Percentiles rank a stretch among this genome's conserved stretches.
Evolutionary conservation across 2,113 vertebrate genomes (phyloP).

Genomic region (Gila orcuttii): DNA sequence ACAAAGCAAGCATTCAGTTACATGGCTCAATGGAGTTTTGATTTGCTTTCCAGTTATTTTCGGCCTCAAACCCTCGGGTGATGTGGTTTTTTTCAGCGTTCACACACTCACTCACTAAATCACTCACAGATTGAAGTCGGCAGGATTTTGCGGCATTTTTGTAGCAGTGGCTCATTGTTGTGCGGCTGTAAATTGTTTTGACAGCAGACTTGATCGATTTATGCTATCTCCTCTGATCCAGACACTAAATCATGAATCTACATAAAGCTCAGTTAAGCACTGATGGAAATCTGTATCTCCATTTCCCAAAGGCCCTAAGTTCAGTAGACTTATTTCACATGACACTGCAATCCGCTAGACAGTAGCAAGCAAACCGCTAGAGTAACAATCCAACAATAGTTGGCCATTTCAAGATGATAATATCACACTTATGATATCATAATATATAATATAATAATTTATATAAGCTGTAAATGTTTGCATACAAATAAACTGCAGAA

Average conservation of each 20-base stretch:
- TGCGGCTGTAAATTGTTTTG: constrained; percentile 3
- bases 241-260: not conserved
- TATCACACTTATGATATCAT: not conserved
- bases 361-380: not conserved
- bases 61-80: not conserved
- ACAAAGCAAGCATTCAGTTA: constrained; percentile 15
- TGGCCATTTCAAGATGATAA: not conserved
- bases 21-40: constrained; percentile 17
- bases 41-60: constrained; percentile 19
- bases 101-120: constrained; percentile 17
- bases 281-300: constrained; percentile 1
- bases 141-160: not conserved
- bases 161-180: constrained; percentile 1
- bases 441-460: not conserved
- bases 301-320: not conserved
- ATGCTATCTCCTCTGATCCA: constrained; percentile 7
- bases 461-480: no score
- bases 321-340: not conserved
- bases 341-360: not conserved
- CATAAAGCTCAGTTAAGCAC: not conserved
- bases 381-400: not conserved
- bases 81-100: constrained; percentile 3
- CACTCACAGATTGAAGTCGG: constrained; percentile 10
- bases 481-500: no score
- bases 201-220: not conserved